Base-by-base conservation (phyloP, 2,797 vertebrate genomes). In the Vireo griseus region DNA sequence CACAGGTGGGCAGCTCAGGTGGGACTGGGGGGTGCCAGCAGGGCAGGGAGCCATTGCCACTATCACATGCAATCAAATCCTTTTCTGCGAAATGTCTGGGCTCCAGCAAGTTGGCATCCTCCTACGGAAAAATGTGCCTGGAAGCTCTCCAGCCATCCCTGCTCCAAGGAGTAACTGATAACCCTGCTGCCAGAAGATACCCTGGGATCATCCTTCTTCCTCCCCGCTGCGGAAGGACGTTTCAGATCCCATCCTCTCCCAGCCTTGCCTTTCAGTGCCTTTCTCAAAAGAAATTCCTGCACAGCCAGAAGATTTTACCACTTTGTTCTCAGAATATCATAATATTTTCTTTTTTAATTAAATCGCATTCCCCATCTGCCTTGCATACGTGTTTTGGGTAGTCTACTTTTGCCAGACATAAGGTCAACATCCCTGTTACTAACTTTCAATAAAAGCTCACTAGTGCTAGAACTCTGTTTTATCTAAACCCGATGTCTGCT, bases 351-450 rank as follows among this genome's bases (percentile, higher is more conserved):
- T 94, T 92, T 95, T 92, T 94, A 96, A 94, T 90, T 86, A 92
- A 86, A 77, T 87, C 3, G 1, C 90, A 59, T 92, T 95, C 89
- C 54, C 88, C 96, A 97, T 97, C 94, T 97, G 96, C 90, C 93
- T 97, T 54, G 86, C 90, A 95, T 95, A 58, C 92, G 74, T 92
- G 88, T 86, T 95, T 92, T 61, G 93, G 76, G 85, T 66, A 83
- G 67, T 54, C 71, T 68, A 6, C 76, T 88, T 94, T 84, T 97
- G 96, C 96, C 95, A 96, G 94, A 97, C 95, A 97, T 96, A 97
- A 95, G 96, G 95, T 87, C 81, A 94, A 88, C 94, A 95, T 91
- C 87, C 91, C 76, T 24, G 57, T 89, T 95, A 95, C 91, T 94
- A 92, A 84, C 85, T 94, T 88, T 75, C 73, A 92, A 93, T 88